A percentile compares a stretch with the other conserved stretches of the same genome.
These are phyloP conservation scores for Proterorhinus semilunaris DNA, from an alignment of 2,113 vertebrate genomes.

Conservation along the genomic window DNA sequence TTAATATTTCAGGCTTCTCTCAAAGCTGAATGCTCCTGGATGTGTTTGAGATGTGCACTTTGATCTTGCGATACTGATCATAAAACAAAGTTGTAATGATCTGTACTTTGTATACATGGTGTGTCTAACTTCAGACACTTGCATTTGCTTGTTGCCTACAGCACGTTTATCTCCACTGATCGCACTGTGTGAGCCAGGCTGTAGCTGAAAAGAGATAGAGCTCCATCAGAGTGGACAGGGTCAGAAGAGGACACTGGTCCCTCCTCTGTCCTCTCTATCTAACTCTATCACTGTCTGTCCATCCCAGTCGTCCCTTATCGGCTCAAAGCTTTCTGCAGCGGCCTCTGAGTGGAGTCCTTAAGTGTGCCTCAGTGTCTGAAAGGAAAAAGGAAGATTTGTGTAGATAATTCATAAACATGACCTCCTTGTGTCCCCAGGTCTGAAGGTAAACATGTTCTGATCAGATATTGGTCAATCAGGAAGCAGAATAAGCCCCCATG, in stretches of 20 bases:
- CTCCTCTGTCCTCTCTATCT: conserved; percentile 1
- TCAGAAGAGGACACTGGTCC: not conserved
- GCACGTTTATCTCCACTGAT: not conserved
- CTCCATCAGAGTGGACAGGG: conserved; percentile 15
- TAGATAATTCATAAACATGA: no score
- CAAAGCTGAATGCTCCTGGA: no score
- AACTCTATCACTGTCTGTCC: conserved; percentile 2
- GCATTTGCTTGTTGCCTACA: not conserved
- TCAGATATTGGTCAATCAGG: no score
- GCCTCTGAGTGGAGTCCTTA: not conserved
- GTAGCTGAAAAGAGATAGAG: not conserved
- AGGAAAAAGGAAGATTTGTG: no score
- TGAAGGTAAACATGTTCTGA: no score
- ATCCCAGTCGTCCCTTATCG: conserved; percentile 3
- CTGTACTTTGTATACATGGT: not conserved
- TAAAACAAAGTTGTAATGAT: no score
- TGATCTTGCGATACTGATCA: no score
- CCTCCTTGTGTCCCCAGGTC: no score
- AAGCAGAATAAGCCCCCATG: no score
- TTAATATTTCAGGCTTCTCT: no score
- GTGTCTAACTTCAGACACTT: not conserved
- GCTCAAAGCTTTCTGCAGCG: conserved; percentile 1
- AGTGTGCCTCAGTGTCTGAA: not conserved
- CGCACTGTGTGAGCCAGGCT: not conserved
- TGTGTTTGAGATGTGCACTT: no score